Base-by-base conservation (phyloP, 2,797 vertebrate genomes). In the Chaunax sp. region DNA sequence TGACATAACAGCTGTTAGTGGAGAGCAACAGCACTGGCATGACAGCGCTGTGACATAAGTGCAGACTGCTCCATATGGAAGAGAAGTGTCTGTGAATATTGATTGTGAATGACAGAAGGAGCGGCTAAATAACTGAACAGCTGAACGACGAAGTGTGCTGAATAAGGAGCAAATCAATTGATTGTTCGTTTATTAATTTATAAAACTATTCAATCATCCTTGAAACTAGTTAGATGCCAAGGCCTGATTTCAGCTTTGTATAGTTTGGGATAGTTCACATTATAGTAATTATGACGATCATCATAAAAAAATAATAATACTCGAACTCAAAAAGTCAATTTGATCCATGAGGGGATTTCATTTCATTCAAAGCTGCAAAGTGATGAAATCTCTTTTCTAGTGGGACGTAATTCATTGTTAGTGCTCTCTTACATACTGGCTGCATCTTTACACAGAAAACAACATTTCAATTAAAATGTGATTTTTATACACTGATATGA, bases 1-100 rank as follows among this genome's bases (percentile, higher is more conserved):
- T 28, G 82, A 80, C 80, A 82, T 75, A 87, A 77, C 90, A 89
- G 73, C 80, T 90, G 87, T 63, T 84, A 37, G 54, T 55, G 64
- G 68, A 62, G 73, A 68, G 74, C 57, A 66, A 58, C 71, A 46
- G 55, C 68, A 26, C 53, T 52, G 56, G 69, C 58, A 82, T 78
- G 86, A 78, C 66, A 75, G 77, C 64, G 65, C 76, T 45, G 58
- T 80, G 76, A 83, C 72, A 83, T 70, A 70, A 77, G 71, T 38
- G 75, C 58, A 75, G 67, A 26, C 61, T 20, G 54, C 84, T 87
- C 87, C 86, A 85, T 91, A 89, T 87, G 87, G 87, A 80, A 45
- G 79, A 76, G 52, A 63, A 46, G 62, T 49, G 73, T 53, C 28
- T 56, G 64, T 79, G 84, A 89, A 88, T 90, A 85, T 75, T 84